Evolutionary conservation across 2,113 vertebrate species (phyloP).

Genomic region (Origma solitaria): DNA sequence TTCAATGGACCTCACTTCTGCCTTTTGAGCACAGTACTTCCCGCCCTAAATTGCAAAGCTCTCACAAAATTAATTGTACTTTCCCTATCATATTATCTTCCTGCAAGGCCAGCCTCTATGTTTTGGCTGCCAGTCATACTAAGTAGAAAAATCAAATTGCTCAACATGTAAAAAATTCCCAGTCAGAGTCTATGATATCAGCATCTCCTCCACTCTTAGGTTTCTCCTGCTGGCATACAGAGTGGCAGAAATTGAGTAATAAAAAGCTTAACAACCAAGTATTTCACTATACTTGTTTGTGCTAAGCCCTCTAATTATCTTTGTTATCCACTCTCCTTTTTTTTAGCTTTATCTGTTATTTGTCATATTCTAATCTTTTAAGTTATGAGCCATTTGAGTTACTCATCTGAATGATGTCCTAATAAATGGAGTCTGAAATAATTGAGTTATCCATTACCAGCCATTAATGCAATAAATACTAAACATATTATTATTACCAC

Average conservation of each 20-base stretch:
- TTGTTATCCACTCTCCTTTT: not conserved
- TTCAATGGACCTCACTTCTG: not conserved
- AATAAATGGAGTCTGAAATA: constrained; percentile 26
- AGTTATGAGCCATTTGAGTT: not conserved
- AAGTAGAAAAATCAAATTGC: not conserved
- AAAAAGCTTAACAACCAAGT: not conserved
- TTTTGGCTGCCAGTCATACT: not conserved
- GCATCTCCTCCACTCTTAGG: not conserved
- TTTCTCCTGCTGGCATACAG: not conserved
- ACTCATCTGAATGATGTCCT: not conserved
- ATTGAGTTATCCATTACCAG: constrained; percentile 29
- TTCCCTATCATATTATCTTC: not conserved
- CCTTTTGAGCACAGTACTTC: not conserved
- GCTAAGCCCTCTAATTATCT: constrained; percentile 16
- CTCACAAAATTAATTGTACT: not conserved
- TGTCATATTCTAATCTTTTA: not conserved
- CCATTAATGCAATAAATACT: constrained; percentile 43
- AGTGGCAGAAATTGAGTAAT: not conserved
- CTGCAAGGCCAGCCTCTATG: not conserved
- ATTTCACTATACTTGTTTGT: not conserved
- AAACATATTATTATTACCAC: not conserved
- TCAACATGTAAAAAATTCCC: not conserved
- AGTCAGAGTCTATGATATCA: not conserved
- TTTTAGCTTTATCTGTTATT: not conserved
- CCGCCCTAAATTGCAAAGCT: not conserved